phyloP scores from a whole-genome alignment of 2,888 invertebrate genomes.

The Abscondita cerata region DNA sequence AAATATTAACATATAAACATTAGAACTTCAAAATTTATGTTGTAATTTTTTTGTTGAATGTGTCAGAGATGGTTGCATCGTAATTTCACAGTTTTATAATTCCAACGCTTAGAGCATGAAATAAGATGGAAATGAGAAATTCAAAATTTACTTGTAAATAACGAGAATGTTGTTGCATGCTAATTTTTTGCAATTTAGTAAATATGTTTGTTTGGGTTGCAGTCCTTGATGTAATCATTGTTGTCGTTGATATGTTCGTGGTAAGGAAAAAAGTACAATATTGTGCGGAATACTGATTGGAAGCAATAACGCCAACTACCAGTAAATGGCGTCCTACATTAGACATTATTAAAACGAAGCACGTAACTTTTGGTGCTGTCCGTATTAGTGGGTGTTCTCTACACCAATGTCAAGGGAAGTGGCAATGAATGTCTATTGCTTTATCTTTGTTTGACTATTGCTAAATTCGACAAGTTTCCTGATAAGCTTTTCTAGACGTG shows the following conservation, averaged over 20 bases:
- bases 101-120: too few species aligned
- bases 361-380: conserved; percentile 33
- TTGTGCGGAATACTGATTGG: conserved; percentile 22
- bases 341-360: conserved; percentile 29
- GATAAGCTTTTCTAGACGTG: conserved; percentile 4
- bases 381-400: conserved; percentile 31
- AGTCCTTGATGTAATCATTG: too few species aligned
- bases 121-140: too few species aligned
- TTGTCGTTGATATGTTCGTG: too few species aligned
- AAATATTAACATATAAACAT: too few species aligned
- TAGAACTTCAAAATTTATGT: too few species aligned
- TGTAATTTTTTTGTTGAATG: too few species aligned
- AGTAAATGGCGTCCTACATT: conserved; percentile 27
- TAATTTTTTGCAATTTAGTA: neutral
- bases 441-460: conserved; percentile 22
- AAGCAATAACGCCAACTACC: conserved; percentile 8
- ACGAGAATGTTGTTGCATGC: conserved; percentile 2
- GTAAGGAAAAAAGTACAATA: conserved; percentile 16
- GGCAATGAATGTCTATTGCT: conserved; percentile 30
- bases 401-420: conserved; percentile 42
- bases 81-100: too few species aligned
- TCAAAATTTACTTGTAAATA: too few species aligned
- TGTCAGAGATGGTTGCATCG: too few species aligned
- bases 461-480: conserved; percentile 19
- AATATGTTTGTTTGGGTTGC: too few species aligned